Conservation (phyloP, 2,113 vertebrate species). For the Eudyptes chrysolophus region DNA sequence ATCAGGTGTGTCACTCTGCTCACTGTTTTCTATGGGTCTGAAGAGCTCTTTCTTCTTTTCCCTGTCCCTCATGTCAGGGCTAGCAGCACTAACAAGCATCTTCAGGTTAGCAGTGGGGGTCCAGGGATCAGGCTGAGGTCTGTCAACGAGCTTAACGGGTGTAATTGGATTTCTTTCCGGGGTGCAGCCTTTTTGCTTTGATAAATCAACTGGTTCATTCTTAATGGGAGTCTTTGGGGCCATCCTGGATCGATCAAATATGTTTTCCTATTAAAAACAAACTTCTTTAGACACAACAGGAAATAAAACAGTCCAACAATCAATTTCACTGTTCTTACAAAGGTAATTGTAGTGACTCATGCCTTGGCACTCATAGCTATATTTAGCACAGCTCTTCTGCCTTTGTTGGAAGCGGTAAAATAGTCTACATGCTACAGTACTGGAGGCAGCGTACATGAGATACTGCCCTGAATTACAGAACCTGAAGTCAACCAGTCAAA, state of each 20-base stretch:
- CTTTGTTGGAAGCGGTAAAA: not conserved
- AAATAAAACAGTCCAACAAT: not conserved
- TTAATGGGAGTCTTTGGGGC: slow-evolving; percentile 82
- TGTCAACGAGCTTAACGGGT: slow-evolving; percentile 81
- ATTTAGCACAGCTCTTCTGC: slow-evolving; percentile 1
- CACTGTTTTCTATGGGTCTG: slow-evolving; percentile 83
- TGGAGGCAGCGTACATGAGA: not conserved
- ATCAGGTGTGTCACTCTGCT: slow-evolving; percentile 63
- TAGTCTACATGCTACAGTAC: not conserved
- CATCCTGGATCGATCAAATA: slow-evolving; percentile 82
- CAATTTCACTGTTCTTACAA: not conserved
- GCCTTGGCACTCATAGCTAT: not conserved
- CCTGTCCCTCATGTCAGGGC: slow-evolving; percentile 82
- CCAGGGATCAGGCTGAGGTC: slow-evolving; percentile 74
- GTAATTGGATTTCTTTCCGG: slow-evolving; percentile 84
- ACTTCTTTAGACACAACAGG: slow-evolving; percentile 12
- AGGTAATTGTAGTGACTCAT: not conserved
- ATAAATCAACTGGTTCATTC: slow-evolving; percentile 75
- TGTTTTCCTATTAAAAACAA: slow-evolving; percentile 84
- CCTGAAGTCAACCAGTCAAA: not conserved
- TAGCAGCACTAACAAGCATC: slow-evolving; percentile 83
- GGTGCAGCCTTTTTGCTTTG: slow-evolving; percentile 73
- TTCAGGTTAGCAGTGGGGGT: slow-evolving; percentile 84
- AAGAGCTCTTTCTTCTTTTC: slow-evolving; percentile 91
- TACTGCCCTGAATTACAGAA: not conserved